Base-by-base conservation (phyloP, 2,113 vertebrate genomes). In the Hydrolagus affinis region DNA sequence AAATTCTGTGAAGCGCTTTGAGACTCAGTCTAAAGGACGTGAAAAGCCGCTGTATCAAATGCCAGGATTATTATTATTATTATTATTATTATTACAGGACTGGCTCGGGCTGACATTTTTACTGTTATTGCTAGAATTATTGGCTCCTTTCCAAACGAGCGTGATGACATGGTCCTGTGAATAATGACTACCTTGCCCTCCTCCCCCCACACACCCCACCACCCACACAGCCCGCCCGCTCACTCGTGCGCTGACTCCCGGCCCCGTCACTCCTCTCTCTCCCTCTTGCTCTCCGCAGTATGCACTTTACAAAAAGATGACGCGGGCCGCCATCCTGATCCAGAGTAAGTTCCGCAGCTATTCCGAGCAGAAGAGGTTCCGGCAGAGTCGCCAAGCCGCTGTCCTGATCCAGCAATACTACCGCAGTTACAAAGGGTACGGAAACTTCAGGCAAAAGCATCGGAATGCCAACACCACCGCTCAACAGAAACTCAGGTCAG, bases 251-350 rank as follows among this genome's bases (percentile, higher is more conserved):
- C n/a, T n/a, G n/a, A 44, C 44, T 28, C 14, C 15, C 19, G 15
- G 23, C 21, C 11, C 62, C 66, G 78, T 66, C 62, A 14, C 86
- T 60, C 85, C 28, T 86, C 44, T 88, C 44, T 88, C 87, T 90
- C 86, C 89, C 87, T 89, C 87, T 60, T 74, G 88, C 90, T 78
- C 89, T 87, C 85, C 28, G 64, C 94, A 99, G 98, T 99, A 99
- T 93, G 98, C 98, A 97, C 98, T 99, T 97, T 99, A 99, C 93
- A 98, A 97, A 93, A 99, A 99, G 96, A 99, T 99, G 98, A 99
- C 97, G 71, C 98, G 98, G 95, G 98, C 98, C 92, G 98, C 98
- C 95, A 98, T 99, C 95, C 96, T 99, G 87, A 99, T 99, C 95
- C 98, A 99, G 97, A 99, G 97, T 93, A 98, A 97, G 93, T 99